Base-by-base conservation (phyloP, 2,888 invertebrate species). In the Eurytoma californica region DNA sequence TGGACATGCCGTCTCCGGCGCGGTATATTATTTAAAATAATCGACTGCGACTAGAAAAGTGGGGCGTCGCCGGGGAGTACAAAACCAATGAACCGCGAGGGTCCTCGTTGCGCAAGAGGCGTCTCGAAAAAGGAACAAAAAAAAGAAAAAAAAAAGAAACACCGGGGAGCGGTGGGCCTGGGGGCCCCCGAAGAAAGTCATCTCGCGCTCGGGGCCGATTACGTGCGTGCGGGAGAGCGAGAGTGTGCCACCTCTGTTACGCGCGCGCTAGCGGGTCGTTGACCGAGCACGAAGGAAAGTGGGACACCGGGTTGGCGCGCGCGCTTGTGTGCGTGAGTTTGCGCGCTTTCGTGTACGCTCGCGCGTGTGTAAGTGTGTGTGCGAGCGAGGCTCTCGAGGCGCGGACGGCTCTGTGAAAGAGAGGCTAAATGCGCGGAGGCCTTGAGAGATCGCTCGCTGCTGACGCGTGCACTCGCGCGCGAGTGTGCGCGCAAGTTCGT, bases 221-320 rank as follows among this genome's bases (percentile, higher is more conserved):
- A 63, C 47, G 61, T 30, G 51, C 28, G 57, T 39, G 57, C n/a
- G 68, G 9, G 55, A 61, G 72, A n/a, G 20, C 30, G 39, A 39
- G 39, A 39, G 39, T 39, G 39, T 39, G 39, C 39, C 39, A 39
- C 39, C 39, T 39, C 39, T 39, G 39, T 39, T 39, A 39, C 39
- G 39, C 39, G 28, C 80, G 82, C 83, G 82, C 80, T 80, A 72
- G 68, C 81, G 84, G 90, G 88, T 90, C 89, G 88, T 88, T 90
- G 90, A 89, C 90, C 90, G 89, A 86, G 85, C 86, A 85, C 84
- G 83, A 86, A 88, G 88, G 90, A 90, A 90, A 90, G 90, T 90
- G 88, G 90, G 90, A 89, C 87, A 87, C 49, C 76, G 77, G 77
- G 63, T 67, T 75, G 74, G 76, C 61, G 65, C 24, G 49, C 13